These are phyloP conservation scores for Baronia brevicornis DNA, from an alignment of 2,888 invertebrate genomes.

Conservation along the genomic window DNA sequence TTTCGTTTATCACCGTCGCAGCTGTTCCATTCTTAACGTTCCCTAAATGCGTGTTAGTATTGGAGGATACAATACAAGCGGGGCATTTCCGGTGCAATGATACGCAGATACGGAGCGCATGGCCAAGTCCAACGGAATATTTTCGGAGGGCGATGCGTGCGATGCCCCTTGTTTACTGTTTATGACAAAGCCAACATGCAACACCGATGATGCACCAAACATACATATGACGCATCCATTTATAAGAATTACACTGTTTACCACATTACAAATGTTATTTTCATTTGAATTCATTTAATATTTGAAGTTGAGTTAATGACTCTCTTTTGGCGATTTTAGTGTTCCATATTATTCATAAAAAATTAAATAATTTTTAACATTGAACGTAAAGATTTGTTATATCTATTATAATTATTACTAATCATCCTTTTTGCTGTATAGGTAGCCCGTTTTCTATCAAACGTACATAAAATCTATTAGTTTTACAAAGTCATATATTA, in stretches of 20 bases:
- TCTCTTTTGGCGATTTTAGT: no score
- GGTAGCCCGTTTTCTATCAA: no score
- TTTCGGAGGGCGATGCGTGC: conserved; percentile 47
- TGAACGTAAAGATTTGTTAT: no score
- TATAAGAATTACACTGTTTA: conserved; percentile 10
- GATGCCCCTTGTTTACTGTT: conserved; percentile 55
- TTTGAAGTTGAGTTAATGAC: no score
- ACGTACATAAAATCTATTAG: no score
- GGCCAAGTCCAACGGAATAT: conserved; percentile 61
- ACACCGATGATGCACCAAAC: conserved; percentile 8
- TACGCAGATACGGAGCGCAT: conserved; percentile 32
- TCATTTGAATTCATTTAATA: conserved; percentile 5
- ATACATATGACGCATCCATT: conserved; percentile 11
- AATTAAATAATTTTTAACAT: no score
- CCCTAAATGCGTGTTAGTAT: conserved; percentile 24
- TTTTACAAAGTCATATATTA: no score
- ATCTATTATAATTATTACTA: no score
- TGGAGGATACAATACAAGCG: conserved; percentile 34
- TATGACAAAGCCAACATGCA: conserved; percentile 22
- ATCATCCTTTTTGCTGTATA: no score
- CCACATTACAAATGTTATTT: conserved; percentile 12
- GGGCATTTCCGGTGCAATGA: conserved; percentile 23
- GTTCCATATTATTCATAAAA: no score
- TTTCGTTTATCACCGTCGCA: conserved; percentile 9
- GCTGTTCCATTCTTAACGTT: conserved; percentile 18